Evolutionary conservation across 2,888 invertebrate genomes (phyloP), one percentile per base, ranked within the genome.

Genomic region (Luffia ferchaultella): DNA sequence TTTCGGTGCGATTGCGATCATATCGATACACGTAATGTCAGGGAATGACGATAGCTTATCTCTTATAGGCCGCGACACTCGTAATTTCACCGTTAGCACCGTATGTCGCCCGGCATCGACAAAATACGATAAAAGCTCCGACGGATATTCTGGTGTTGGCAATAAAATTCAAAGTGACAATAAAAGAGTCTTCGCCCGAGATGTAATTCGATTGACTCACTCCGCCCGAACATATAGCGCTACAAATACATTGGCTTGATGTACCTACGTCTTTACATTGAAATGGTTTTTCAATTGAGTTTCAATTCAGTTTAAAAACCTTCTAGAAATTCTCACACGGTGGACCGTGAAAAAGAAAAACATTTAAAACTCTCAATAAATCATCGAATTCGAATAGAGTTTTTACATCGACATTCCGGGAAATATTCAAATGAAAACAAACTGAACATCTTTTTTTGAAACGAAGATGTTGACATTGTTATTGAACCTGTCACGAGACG

Each of bases 11-110:
- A 66, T 67, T 59, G 62, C 59, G 76, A 77, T 76, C 60, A 55
- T 70, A 76, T 78, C 76, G 57, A 55, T 53, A 57, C 60, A 62
- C 65, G 67, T 74, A 73, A 73, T 65, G 68, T 70, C 65, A 62
- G 62, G 62, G 60, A 60, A 59, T 58, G 64, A 57, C 57, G 66
- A 70, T 68, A 64, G 60, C 64, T 70, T 74, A 70, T 75, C 72
- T 68, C 54, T 57, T 52, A n/a, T n/a, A 62, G 59, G 55, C 59
- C 58, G 40, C 43, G 60, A 58, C 53, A 58, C 59, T 62, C 61
- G 60, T 65, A 61, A 62, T 58, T 60, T 61, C 55, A 57, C 56
- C 60, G 62, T 58, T 63, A 58, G 57, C 58, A 18, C 19, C 18
- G 30, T 3, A 3, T 3, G 30, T 30, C n/a, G n/a, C n/a, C 9